These are phyloP conservation scores for Ispidina lecontei DNA, from an alignment of 2,797 vertebrate species.

Conservation along the genomic window DNA sequence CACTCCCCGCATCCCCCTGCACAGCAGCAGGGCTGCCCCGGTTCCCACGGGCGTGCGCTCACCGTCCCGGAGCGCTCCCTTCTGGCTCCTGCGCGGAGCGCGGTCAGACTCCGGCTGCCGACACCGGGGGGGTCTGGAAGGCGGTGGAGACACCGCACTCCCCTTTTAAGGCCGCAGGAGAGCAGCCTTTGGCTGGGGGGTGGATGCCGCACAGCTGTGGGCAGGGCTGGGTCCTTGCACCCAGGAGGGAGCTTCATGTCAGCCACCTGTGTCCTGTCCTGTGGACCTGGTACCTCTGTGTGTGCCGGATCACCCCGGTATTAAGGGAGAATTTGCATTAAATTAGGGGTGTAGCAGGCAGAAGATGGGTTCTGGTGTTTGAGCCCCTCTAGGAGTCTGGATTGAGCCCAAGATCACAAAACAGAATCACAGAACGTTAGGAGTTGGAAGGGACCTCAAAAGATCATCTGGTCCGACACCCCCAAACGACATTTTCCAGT, in stretches of 20 bases:
- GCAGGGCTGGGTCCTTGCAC: not conserved
- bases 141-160: accelerated
- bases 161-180: not conserved
- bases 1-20: too few relatives aligned
- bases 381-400: not conserved
- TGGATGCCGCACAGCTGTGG: not conserved
- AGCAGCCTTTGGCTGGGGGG: not conserved
- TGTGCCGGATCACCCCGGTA: not conserved
- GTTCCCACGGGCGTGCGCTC: accelerated
- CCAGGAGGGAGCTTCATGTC: accelerated
- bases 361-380: not conserved
- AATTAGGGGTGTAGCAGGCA: not conserved
- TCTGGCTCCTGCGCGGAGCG: not conserved
- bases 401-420: not conserved
- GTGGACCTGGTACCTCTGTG: accelerated
- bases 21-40: not conserved
- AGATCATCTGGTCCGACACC: too few relatives aligned
- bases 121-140: accelerated
- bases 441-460: too few relatives aligned
- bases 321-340: not conserved
- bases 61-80: not conserved
- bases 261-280: not conserved
- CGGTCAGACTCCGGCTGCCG: accelerated
- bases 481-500: not conserved
- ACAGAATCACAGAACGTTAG: too few relatives aligned